These are phyloP conservation scores for Sinotaia quadrata DNA, from an alignment of 2,888 invertebrate genomes.

Conservation along the genomic window DNA sequence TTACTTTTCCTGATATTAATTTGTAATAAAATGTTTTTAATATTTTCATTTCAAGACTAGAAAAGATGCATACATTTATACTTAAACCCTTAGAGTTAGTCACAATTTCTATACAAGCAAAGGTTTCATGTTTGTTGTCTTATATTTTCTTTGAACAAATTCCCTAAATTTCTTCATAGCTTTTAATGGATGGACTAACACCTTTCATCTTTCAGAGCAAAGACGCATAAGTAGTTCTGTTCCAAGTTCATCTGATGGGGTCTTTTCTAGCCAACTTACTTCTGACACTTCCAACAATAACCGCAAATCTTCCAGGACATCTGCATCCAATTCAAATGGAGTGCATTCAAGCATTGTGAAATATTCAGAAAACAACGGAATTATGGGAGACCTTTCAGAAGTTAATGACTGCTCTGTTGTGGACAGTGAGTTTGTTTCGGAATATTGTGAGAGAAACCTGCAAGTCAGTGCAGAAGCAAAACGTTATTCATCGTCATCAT, in stretches of 20 bases:
- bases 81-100: too few species aligned
- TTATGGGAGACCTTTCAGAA: conserved; percentile 59
- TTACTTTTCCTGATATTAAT: too few species aligned
- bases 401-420: conserved; percentile 66
- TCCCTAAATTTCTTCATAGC: background rate
- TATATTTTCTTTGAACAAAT: background rate
- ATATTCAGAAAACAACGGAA: conserved; percentile 31
- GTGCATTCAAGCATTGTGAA: background rate
- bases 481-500: conserved; percentile 53
- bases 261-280: conserved; percentile 17
- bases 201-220: conserved; percentile 21
- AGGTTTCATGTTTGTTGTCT: background rate
- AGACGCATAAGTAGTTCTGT: conserved; percentile 10
- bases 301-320: conserved; percentile 19
- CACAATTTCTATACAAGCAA: too few species aligned
- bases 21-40: too few species aligned
- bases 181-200: too few species aligned
- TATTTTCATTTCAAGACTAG: too few species aligned
- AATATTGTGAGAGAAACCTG: conserved; percentile 59
- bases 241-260: conserved; percentile 21
- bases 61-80: too few species aligned
- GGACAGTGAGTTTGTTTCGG: conserved; percentile 65
- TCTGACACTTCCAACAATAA: conserved; percentile 21
- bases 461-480: conserved; percentile 48
- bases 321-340: conserved; percentile 16